These are phyloP conservation scores for Hydrolagus affinis DNA, from an alignment of 2,113 vertebrate species.

Conservation along the genomic window DNA sequence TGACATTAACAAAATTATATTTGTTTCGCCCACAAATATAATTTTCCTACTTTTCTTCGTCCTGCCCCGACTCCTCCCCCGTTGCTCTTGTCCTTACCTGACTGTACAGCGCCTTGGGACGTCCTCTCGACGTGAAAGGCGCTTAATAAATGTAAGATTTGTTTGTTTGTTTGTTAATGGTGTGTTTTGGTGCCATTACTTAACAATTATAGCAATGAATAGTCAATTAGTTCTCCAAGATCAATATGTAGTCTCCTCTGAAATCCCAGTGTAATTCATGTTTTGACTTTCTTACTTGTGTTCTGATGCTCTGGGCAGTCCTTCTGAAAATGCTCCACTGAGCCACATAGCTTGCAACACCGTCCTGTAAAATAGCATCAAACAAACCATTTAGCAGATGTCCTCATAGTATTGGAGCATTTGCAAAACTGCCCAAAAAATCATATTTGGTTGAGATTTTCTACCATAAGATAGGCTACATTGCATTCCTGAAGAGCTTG, in stretches of 20 bases:
- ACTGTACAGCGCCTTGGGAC: too few species aligned
- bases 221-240: background rate
- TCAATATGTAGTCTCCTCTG: background rate
- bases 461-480: too few species aligned
- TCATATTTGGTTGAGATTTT: too few species aligned
- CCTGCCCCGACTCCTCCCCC: too few species aligned
- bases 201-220: background rate
- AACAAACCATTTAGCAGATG: background rate
- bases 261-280: background rate
- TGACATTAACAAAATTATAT: too few species aligned
- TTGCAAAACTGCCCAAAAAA: background rate
- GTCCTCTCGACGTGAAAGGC: too few species aligned
- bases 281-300: conserved; percentile 55
- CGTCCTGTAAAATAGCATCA: conserved; percentile 60
- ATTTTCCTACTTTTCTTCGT: too few species aligned
- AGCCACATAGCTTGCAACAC: conserved; percentile 80
- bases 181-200: background rate
- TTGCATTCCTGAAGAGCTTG: too few species aligned
- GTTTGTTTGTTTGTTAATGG: too few species aligned
- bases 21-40: too few species aligned
- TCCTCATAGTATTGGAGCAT: background rate
- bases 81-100: too few species aligned
- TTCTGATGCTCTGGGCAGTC: conserved; percentile 80
- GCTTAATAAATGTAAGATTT: too few species aligned
- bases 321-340: conserved; percentile 86